Percentiles rank a stretch among this genome's conserved stretches.
Conservation (phyloP, 2,888 invertebrate species). For the Villa cingulata region DNA sequence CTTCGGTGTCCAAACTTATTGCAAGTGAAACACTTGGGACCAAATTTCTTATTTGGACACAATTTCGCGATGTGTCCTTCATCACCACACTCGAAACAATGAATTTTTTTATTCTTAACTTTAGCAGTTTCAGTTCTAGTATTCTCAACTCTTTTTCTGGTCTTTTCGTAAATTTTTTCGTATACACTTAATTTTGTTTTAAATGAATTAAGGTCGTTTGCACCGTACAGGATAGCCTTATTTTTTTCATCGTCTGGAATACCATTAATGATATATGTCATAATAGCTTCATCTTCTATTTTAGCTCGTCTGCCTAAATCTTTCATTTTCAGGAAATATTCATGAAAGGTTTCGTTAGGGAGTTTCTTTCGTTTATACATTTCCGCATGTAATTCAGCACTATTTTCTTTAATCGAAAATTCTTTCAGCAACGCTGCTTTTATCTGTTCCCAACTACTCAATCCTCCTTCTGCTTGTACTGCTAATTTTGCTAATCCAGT, state of each 20-base stretch:
- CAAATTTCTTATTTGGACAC: constrained; percentile 13
- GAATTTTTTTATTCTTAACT: too few species aligned
- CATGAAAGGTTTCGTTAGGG: constrained; percentile 4
- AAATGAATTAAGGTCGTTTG: constrained; percentile 3
- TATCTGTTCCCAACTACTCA: constrained; percentile 3
- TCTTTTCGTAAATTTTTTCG: constrained; percentile 1
- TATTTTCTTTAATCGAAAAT: background rate
- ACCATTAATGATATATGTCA: constrained; percentile 21
- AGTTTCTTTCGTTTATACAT: constrained; percentile 4
- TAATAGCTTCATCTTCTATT: constrained; percentile 18
- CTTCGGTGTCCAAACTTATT: constrained; percentile 19
- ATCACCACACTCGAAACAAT: too few species aligned
- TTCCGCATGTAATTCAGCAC: constrained; percentile 1
- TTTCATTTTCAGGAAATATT: constrained; percentile 9
- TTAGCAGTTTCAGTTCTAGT: background rate
- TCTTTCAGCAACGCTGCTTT: constrained; percentile 5
- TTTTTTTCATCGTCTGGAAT: constrained; percentile 17
- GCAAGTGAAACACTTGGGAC: constrained; percentile 24
- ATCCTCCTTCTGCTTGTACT: background rate
- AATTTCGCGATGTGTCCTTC: too few species aligned
- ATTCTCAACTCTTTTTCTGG: background rate
- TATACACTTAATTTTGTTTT: constrained; percentile 3
- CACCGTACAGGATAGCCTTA: constrained; percentile 18
- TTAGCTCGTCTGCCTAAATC: constrained; percentile 1
- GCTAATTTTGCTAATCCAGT: background rate